These are phyloP conservation scores for Neolamprologus brichardi DNA, from an alignment of 2,113 vertebrate species.

Conservation along the genomic window DNA sequence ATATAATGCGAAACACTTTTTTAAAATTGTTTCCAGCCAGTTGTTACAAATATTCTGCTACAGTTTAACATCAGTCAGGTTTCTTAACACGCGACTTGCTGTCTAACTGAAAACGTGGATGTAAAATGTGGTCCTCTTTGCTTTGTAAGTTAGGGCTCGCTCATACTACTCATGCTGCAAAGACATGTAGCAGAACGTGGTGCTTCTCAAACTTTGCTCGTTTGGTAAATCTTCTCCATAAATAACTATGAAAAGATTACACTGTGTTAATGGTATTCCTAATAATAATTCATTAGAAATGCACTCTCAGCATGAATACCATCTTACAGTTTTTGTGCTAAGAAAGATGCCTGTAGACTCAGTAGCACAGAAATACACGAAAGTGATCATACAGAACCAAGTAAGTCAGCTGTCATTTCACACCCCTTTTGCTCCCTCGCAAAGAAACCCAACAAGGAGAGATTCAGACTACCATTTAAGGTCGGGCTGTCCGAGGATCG, in stretches of 20 bases:
- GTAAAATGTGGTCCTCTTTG: background rate
- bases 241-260: background rate
- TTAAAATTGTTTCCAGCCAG: background rate
- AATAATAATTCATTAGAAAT: background rate
- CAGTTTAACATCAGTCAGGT: background rate
- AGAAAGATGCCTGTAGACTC: background rate
- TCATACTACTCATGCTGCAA: background rate
- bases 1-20: conserved; percentile 9
- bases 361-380: background rate
- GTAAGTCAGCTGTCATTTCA: conserved; percentile 34
- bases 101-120: background rate
- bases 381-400: conserved; percentile 10
- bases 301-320: background rate
- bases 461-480: conserved; percentile 60
- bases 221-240: background rate
- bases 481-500: conserved; percentile 52
- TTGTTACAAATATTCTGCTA: background rate
- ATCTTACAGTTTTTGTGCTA: background rate
- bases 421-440: background rate
- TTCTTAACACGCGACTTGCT: background rate
- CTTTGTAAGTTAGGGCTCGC: background rate
- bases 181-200: background rate
- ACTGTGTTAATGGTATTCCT: background rate
- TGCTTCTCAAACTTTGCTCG: background rate
- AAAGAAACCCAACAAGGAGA: conserved; percentile 52